A percentile compares a stretch with the other conserved stretches of the same genome.
phyloP scores from a whole-genome alignment of 2,888 invertebrate genomes.

The Leptothorax acervorum region DNA sequence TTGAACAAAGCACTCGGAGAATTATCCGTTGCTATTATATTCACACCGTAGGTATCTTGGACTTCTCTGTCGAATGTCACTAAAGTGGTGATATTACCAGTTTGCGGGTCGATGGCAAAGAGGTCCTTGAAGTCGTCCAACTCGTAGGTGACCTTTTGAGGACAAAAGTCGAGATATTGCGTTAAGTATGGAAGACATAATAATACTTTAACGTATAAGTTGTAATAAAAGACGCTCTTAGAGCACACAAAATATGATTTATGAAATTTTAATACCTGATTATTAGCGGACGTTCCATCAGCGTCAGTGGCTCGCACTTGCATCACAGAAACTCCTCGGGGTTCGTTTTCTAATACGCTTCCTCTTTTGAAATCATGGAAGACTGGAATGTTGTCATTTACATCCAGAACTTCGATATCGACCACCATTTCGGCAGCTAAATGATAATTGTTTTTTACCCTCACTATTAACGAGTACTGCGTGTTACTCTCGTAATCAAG shows the following conservation, averaged over 20 bases:
- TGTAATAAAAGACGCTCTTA: not conserved
- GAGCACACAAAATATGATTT: not conserved
- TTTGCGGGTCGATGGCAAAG: constrained; percentile 94
- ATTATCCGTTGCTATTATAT: constrained; percentile 96
- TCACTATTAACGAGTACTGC: constrained; percentile 93
- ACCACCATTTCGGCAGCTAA: constrained; percentile 93
- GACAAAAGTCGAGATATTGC: not conserved
- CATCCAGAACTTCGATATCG: constrained; percentile 93
- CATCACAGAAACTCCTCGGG: constrained; percentile 94
- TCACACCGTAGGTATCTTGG: constrained; percentile 94
- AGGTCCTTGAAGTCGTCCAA: constrained; percentile 90
- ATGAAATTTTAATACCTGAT: constrained; percentile 86
- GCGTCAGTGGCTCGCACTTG: constrained; percentile 94
- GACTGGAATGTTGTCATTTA: constrained; percentile 95
- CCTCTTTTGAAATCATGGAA: constrained; percentile 94
- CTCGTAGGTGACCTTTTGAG: constrained; percentile 90
- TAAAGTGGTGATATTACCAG: constrained; percentile 95
- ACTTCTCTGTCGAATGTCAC: constrained; percentile 95
- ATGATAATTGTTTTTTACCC: constrained; percentile 93
- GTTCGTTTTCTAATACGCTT: constrained; percentile 94
- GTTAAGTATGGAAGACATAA: not conserved
- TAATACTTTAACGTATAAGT: not conserved
- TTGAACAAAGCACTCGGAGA: constrained; percentile 92
- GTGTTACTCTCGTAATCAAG: constrained; percentile 95
- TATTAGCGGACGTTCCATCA: constrained; percentile 94